Evolutionary conservation across 2,113 vertebrate species (phyloP).

Genomic region (Solea solea): DNA sequence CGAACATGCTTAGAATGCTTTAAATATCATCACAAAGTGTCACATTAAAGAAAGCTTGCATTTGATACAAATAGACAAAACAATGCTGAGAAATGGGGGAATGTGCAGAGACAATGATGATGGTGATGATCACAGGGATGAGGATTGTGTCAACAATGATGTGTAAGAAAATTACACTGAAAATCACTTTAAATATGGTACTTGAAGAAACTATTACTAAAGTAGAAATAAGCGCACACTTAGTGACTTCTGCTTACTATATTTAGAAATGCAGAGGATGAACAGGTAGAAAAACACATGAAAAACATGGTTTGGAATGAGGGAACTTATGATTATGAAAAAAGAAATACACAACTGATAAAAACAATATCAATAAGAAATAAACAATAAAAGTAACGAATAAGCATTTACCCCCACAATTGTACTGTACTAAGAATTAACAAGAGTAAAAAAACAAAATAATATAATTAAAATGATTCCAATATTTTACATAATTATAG

Average conservation of each 20-base stretch:
- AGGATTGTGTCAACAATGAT: background rate
- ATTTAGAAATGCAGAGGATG: background rate
- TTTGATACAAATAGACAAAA: slow-evolving; percentile 33
- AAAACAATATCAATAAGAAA: background rate
- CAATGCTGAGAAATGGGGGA: slow-evolving; percentile 13
- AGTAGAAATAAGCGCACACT: background rate
- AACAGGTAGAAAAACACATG: background rate
- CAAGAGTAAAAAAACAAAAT: background rate
- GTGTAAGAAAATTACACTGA: background rate
- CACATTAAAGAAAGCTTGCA: slow-evolving; percentile 59
- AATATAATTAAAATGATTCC: slow-evolving; percentile 5
- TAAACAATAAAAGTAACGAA: background rate
- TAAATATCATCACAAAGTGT: slow-evolving; percentile 54
- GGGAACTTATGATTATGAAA: background rate
- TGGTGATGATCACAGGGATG: background rate
- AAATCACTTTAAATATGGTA: background rate
- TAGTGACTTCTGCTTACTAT: background rate
- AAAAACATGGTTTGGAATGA: background rate
- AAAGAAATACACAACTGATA: no score
- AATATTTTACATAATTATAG: no score
- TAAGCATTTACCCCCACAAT: background rate
- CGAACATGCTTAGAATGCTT: slow-evolving; percentile 75
- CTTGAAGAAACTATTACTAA: background rate
- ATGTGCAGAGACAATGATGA: slow-evolving; percentile 7
- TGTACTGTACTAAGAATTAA: slow-evolving; percentile 3